Evolutionary conservation across 2,888 invertebrate species (phyloP).

Genomic region (Acanthoscelides obtectus): DNA sequence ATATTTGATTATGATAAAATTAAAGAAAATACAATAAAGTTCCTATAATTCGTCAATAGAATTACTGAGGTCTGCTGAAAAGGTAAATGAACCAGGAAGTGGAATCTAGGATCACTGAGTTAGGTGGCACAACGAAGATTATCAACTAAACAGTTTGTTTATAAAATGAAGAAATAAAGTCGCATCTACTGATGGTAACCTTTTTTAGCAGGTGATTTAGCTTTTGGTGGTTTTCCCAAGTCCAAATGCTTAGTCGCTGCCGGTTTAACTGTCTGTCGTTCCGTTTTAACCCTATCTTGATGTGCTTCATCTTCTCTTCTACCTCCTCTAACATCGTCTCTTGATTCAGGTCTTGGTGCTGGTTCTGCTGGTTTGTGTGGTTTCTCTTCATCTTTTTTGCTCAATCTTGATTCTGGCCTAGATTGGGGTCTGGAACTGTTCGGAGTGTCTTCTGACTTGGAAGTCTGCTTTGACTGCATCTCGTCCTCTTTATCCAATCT

Average conservation of each 20-base stretch:
- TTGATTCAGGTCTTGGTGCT: not conserved
- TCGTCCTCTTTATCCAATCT: not conserved
- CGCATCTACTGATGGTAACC: no score
- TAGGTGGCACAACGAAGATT: no score
- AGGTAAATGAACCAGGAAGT: no score
- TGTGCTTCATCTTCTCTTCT: not conserved
- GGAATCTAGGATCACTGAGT: no score
- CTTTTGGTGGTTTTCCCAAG: conserved; percentile 20
- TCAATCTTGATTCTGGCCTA: not conserved
- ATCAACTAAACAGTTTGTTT: no score
- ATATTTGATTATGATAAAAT: no score
- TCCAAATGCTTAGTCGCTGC: not conserved
- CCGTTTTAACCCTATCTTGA: not conserved
- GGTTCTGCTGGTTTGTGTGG: not conserved
- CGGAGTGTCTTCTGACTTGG: not conserved
- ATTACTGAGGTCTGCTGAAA: no score
- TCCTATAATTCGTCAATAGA: no score
- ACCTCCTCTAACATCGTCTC: not conserved
- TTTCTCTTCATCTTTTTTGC: not conserved
- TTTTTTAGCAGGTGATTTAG: conserved; percentile 26
- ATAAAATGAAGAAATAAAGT: no score
- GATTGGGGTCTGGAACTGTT: not conserved
- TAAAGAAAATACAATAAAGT: no score
- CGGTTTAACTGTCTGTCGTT: not conserved
- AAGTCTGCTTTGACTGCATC: not conserved